Evolutionary conservation across 2,113 vertebrate species (phyloP).

Genomic region (Heptranchias perlo): DNA sequence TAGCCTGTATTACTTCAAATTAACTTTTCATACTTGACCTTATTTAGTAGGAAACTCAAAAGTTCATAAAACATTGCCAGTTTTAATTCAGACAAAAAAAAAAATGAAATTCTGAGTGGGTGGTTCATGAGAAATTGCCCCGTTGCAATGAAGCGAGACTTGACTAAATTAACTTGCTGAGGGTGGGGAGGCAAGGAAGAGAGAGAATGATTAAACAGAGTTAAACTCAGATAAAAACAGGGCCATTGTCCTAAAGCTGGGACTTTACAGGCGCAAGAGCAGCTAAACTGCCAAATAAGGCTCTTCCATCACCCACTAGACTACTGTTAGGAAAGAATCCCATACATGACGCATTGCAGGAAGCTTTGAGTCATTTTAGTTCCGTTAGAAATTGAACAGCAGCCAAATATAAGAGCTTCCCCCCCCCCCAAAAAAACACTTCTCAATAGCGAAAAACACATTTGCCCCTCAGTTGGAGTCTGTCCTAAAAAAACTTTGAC

Average conservation of each 20-base stretch:
- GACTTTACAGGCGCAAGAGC: background rate
- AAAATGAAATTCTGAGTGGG: background rate
- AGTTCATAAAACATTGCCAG: background rate
- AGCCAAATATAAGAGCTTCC: conserved; percentile 4
- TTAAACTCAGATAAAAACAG: conserved; percentile 2
- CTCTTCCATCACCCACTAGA: background rate
- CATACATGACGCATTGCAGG: conserved; percentile 34
- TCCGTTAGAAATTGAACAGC: conserved; percentile 11
- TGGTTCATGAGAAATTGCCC: background rate
- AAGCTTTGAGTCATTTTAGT: conserved; percentile 34
- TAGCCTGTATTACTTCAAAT: background rate
- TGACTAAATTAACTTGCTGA: background rate
- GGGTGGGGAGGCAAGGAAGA: background rate
- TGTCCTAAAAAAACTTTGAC: no score
- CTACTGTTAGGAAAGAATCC: conserved; percentile 35
- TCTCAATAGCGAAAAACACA: background rate
- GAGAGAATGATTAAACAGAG: background rate
- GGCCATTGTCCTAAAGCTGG: background rate
- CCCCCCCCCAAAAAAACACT: no score
- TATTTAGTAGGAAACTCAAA: conserved; percentile 16
- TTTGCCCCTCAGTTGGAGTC: no score
- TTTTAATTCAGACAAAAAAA: background rate
- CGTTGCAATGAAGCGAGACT: background rate
- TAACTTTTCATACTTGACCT: background rate
- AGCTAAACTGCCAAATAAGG: conserved; percentile 31